phyloP scores from a whole-genome alignment of 2,888 invertebrate species.

The Balanococcus diminutus region DNA sequence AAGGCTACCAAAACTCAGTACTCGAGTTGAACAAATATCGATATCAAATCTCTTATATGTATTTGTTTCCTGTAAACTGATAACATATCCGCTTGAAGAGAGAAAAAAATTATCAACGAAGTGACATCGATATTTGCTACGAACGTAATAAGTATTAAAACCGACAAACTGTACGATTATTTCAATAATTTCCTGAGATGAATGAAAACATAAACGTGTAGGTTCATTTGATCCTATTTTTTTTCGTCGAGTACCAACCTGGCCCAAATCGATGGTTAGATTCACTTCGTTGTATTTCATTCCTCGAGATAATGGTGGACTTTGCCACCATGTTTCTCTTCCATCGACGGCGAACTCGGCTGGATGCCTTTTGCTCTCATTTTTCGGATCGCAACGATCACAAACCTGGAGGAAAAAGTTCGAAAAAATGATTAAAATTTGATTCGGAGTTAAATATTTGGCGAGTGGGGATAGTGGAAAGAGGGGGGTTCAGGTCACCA shows the following conservation, averaged over 20 bases:
- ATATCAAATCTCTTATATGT: constrained; percentile 42
- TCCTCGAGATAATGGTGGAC: constrained; percentile 95
- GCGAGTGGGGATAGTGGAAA: no score
- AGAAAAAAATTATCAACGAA: constrained; percentile 34
- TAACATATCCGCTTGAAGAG: constrained; percentile 42
- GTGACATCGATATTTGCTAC: not conserved
- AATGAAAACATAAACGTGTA: no score
- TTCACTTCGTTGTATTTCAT: constrained; percentile 97
- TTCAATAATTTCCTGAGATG: not conserved
- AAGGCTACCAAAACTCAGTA: not conserved
- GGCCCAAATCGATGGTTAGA: constrained; percentile 94
- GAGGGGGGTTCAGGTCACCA: no score
- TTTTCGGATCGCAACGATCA: constrained; percentile 83
- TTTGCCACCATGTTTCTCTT: constrained; percentile 98
- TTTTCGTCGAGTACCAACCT: constrained; percentile 78
- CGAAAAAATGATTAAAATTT: not conserved
- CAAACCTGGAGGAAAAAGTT: constrained; percentile 72
- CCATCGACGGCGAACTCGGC: constrained; percentile 94
- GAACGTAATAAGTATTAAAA: not conserved
- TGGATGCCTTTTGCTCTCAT: constrained; percentile 80
- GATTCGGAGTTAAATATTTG: no score
- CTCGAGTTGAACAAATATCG: constrained; percentile 36
- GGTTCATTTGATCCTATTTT: no score
- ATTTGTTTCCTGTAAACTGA: constrained; percentile 40
- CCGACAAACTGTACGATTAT: not conserved